Evolutionary conservation across 2,888 invertebrate genomes (phyloP).

Genomic region (Boloria euphrosyne): DNA sequence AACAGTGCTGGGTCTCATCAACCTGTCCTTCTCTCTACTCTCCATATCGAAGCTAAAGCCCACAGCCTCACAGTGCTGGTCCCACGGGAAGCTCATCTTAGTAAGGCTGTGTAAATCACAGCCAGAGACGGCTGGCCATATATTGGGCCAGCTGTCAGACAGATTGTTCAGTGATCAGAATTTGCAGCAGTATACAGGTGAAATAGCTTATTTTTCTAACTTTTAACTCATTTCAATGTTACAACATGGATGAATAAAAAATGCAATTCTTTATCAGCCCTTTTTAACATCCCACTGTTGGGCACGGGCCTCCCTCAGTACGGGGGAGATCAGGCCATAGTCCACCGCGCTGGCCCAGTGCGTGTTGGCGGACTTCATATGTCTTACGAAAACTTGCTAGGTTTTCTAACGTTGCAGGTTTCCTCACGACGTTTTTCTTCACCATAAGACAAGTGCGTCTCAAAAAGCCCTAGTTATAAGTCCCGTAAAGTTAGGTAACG

Average conservation of each 20-base stretch:
- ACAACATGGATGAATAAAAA: neutral
- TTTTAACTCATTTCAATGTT: neutral
- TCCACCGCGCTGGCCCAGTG: no score
- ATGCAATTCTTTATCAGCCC: no score
- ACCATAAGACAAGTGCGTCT: no score
- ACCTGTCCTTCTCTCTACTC: slow-evolving; percentile 63
- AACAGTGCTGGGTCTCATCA: slow-evolving; percentile 67
- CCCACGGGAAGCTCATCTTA: slow-evolving; percentile 63
- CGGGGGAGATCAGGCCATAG: no score
- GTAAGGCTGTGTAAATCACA: slow-evolving; percentile 64
- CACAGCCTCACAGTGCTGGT: slow-evolving; percentile 56
- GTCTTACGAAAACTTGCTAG: no score
- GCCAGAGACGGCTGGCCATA: slow-evolving; percentile 61
- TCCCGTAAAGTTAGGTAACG: no score
- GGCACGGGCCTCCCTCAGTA: no score
- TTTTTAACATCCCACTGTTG: no score
- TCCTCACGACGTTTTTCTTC: no score
- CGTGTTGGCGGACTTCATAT: no score
- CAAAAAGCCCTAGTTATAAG: no score
- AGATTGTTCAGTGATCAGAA: slow-evolving; percentile 53
- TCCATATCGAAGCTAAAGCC: slow-evolving; percentile 52
- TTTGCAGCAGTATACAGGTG: slow-evolving; percentile 65
- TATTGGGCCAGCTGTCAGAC: slow-evolving; percentile 62
- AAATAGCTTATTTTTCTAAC: neutral
- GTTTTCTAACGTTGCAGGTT: no score